Evolutionary conservation across 2,113 vertebrate genomes (phyloP).

Genomic region (Pongo abelii): DNA sequence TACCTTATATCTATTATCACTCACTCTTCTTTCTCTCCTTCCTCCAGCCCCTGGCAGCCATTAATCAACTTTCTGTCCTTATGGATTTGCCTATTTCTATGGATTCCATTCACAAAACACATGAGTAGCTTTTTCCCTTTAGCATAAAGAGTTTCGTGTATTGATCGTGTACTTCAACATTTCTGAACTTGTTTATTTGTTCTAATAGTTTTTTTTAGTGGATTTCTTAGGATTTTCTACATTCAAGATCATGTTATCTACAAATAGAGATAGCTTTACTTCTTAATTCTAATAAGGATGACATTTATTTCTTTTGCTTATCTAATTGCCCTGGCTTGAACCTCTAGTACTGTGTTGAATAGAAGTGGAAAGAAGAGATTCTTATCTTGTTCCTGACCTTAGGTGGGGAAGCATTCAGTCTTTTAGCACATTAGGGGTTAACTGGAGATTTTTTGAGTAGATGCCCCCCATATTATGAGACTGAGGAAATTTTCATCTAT

Average conservation of each 20-base stretch:
- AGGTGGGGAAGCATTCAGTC: background rate
- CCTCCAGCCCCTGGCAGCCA: too few relatives aligned
- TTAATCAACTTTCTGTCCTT: background rate
- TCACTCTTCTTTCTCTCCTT: background rate
- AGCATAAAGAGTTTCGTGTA: background rate
- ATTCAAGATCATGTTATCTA: background rate
- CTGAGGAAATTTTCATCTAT: background rate
- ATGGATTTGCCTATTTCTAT: background rate
- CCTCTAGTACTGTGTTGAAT: background rate
- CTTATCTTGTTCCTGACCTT: background rate
- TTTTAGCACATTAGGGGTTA: background rate
- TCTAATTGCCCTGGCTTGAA: background rate
- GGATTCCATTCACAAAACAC: background rate
- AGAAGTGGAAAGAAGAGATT: background rate
- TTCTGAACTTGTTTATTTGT: background rate
- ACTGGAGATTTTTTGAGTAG: background rate
- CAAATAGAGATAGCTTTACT: background rate
- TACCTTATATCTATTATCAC: accelerated
- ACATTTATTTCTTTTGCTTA: background rate
- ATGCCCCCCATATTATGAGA: background rate
- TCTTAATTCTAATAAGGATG: background rate
- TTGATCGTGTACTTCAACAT: background rate
- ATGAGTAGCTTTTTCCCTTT: background rate
- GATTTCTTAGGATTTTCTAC: background rate
- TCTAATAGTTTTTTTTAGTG: background rate